These are phyloP conservation scores for Steinernema hermaphroditum DNA, from an alignment of 2,888 invertebrate species.

Conservation along the genomic window DNA sequence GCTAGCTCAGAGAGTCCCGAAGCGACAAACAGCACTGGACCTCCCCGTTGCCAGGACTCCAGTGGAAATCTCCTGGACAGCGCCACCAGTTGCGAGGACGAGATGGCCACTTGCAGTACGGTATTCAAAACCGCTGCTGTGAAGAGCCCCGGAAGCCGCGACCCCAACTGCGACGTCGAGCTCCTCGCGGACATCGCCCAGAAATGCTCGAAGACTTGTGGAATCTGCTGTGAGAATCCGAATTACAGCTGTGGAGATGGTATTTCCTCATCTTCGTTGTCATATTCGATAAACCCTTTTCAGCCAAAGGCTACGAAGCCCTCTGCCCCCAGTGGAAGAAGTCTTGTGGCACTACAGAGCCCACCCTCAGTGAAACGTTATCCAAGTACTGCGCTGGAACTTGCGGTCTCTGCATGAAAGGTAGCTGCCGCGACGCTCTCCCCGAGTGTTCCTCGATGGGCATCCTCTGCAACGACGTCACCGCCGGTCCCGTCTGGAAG, in stretches of 20 bases:
- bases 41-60: too few relatives aligned
- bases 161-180: constrained; percentile 49
- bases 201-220: constrained; percentile 48
- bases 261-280: neutral
- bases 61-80: too few relatives aligned
- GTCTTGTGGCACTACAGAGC: neutral
- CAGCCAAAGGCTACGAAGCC: neutral
- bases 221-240: constrained; percentile 50
- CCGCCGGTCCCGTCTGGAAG: neutral
- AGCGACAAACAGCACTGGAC: too few relatives aligned
- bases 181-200: constrained; percentile 48
- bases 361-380: neutral
- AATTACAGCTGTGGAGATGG: constrained; percentile 49
- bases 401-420: neutral
- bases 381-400: neutral
- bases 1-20: too few relatives aligned
- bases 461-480: neutral
- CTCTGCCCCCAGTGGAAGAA: neutral
- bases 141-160: constrained; percentile 32
- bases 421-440: constrained; percentile 36
- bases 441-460: constrained; percentile 41
- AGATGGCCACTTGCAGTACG: too few relatives aligned
- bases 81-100: too few relatives aligned
- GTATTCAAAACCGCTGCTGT: neutral
- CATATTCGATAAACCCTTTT: neutral